phyloP scores from a whole-genome alignment of 2,797 vertebrate genomes.

The Erpetoichthys calabaricus region DNA sequence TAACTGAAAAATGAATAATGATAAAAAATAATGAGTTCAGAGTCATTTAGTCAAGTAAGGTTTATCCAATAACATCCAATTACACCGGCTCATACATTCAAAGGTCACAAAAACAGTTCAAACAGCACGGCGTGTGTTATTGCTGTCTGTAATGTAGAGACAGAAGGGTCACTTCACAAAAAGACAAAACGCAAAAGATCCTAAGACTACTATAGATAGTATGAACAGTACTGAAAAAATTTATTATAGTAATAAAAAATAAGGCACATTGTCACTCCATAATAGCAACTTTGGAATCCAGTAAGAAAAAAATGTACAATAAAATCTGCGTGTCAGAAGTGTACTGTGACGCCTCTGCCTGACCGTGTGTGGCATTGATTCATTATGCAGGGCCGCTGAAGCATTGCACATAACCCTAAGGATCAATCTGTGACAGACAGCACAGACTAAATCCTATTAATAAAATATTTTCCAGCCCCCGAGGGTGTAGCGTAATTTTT shows the following conservation, averaged over 20 bases:
- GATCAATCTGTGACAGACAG: slow-evolving; percentile 36
- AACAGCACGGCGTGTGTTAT: background rate
- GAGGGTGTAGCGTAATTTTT: no score
- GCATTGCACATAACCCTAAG: slow-evolving; percentile 59
- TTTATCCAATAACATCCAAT: slow-evolving; percentile 2
- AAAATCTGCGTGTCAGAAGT: no score
- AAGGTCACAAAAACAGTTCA: slow-evolving; percentile 33
- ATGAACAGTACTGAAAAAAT: slow-evolving; percentile 10
- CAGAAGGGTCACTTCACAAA: slow-evolving; percentile 10
- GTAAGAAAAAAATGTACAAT: background rate
- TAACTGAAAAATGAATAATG: no score
- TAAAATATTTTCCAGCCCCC: background rate
- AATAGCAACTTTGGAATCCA: slow-evolving; percentile 49
- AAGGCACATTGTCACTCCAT: slow-evolving; percentile 67
- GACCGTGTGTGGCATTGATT: background rate
- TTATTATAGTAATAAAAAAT: slow-evolving; percentile 45
- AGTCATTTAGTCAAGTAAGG: no score
- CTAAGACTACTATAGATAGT: slow-evolving; percentile 3
- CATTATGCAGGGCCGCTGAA: slow-evolving; percentile 17
- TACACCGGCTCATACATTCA: slow-evolving; percentile 46
- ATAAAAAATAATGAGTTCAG: no score
- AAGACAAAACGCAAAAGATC: slow-evolving; percentile 4
- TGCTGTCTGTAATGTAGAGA: background rate
- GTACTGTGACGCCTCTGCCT: no score
- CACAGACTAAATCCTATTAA: slow-evolving; percentile 3